A percentile compares a stretch with the other conserved stretches of the same genome.
Conservation (phyloP, 2,888 invertebrate genomes). For the Ophion obscuratus region DNA sequence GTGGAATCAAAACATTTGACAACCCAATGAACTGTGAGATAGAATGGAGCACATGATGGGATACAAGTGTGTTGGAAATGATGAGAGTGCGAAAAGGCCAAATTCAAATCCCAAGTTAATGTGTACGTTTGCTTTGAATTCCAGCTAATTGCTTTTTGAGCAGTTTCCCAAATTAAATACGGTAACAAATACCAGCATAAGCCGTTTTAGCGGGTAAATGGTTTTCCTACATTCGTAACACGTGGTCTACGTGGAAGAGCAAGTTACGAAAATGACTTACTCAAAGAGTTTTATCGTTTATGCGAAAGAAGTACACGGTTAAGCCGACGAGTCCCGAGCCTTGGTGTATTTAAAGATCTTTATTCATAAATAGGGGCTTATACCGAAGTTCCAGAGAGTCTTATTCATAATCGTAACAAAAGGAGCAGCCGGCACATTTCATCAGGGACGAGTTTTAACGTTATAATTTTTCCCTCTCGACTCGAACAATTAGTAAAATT, state of each 20-base stretch:
- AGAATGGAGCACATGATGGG: not conserved
- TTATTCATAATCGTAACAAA: not conserved
- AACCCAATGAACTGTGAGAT: not conserved
- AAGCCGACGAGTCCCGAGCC: not conserved
- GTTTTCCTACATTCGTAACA: not conserved
- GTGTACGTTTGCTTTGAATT: not conserved
- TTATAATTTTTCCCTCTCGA: not conserved
- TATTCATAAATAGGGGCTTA: not conserved
- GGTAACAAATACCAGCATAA: no score
- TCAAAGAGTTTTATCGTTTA: not conserved
- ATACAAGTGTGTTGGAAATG: not conserved
- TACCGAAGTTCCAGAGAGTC: not conserved
- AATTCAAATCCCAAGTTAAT: not conserved
- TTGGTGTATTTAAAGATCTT: not conserved
- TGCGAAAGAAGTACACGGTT: not conserved
- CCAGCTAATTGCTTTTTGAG: not conserved
- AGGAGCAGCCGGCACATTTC: not conserved
- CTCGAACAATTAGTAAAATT: conserved; percentile 50
- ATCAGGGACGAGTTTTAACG: not conserved
- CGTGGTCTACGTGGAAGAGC: not conserved
- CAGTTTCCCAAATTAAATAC: not conserved
- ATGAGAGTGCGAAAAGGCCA: not conserved
- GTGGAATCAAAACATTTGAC: not conserved
- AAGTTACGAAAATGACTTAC: not conserved
- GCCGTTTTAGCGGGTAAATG: not conserved